Base-by-base conservation (phyloP, 2,888 invertebrate species). In the Trichopria drosophilae region DNA sequence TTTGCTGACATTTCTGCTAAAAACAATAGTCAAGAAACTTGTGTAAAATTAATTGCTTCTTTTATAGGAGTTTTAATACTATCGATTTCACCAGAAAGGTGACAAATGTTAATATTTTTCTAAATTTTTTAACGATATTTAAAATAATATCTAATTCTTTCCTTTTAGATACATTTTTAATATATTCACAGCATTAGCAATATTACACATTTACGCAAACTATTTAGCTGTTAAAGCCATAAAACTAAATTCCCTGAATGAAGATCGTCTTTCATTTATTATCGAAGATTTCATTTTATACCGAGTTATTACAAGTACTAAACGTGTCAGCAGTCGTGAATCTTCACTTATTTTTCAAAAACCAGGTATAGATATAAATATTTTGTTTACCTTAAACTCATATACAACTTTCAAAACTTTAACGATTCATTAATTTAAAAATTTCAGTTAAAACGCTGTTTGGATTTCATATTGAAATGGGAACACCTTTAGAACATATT, bases 1-100 rank as follows among this genome's bases (percentile, higher is more conserved):
- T 82, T 94, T 77, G 96, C 92, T 0, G 98, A 98, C 77, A 93
- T 90, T 6, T 82, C 90, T 0, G 93, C 95, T 0, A 97, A 97
- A 78, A 97, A 98, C 73, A 90, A 93, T 5, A 94, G 95, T 54
- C 98, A 98, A 79, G 98, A 98, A 76, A 97, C 96, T 0, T 84
- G 93, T 58, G 95, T 98, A 10, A 97, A 97, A 78, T 79, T 97
- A 34, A 75, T 90, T 28, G 95, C 91, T 7, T 88, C 95, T 7
- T 71, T 94, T 39, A 74, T 84, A 45, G 93, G 92, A 45, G 80
- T 96, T 37, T 75, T 87, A 29, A 76, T 96, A 43, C 79, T 96
- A 31, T 86, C 87, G 6, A 60, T 78, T 58, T 82, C 87, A 60
- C 82, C 80, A 75, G 79, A 80, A 66, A 67, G 75, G 78, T 80